A percentile compares a stretch with the other conserved stretches of the same genome.
Evolutionary conservation across 2,797 vertebrate genomes (phyloP).

Genomic region (Vespertilio murinus): DNA sequence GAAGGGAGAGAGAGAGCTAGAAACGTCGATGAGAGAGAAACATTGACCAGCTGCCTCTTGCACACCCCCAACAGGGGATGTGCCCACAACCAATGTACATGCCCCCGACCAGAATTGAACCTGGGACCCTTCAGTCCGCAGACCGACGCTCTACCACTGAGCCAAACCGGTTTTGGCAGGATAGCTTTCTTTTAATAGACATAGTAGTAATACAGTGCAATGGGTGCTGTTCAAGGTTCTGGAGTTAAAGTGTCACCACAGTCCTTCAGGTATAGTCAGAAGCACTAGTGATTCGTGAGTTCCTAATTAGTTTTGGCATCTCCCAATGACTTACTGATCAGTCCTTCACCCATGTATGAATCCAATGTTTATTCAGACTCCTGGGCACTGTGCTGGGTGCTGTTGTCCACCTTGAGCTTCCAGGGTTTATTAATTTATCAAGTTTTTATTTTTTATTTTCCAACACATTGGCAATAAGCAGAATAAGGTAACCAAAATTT

Average conservation of each 20-base stretch:
- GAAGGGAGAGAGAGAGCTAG: too few relatives aligned
- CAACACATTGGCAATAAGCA: neutral
- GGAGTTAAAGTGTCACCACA: neutral
- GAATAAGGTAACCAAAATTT: neutral
- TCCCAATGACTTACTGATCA: neutral
- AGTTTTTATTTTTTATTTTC: neutral
- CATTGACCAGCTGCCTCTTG: too few relatives aligned
- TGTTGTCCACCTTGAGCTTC: neutral
- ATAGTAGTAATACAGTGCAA: neutral
- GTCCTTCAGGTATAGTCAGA: neutral
- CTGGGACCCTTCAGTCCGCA: too few relatives aligned
- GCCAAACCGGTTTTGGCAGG: too few relatives aligned
- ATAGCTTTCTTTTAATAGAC: neutral
- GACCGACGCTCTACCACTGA: too few relatives aligned
- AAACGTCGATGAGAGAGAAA: too few relatives aligned
- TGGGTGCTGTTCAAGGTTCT: neutral
- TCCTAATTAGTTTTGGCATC: neutral
- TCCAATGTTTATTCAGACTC: neutral
- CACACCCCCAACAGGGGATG: too few relatives aligned
- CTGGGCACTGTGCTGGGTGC: neutral
- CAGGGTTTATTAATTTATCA: neutral
- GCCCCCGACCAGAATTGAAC: too few relatives aligned
- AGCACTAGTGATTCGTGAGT: neutral
- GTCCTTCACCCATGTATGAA: neutral
- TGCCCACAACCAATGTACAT: too few relatives aligned